Evolutionary conservation across 2,797 vertebrate genomes (phyloP).

Genomic region (Masticophis lateralis): DNA sequence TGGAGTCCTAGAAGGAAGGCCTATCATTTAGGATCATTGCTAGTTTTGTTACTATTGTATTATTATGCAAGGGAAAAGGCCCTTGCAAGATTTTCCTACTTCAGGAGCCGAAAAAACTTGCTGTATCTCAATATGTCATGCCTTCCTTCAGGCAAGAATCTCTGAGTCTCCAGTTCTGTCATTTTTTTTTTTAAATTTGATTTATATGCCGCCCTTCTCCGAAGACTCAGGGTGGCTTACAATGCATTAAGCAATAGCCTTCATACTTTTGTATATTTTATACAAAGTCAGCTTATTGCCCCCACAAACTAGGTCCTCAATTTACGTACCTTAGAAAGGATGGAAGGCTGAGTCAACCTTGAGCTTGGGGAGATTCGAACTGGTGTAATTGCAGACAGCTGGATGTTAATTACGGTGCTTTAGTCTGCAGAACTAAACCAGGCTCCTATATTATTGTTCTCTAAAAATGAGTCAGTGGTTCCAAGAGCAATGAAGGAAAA

Average conservation of each 20-base stretch:
- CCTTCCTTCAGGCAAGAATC: not conserved
- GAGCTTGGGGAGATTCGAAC: too few relatives aligned
- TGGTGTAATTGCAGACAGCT: too few relatives aligned
- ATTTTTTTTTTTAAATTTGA: not conserved
- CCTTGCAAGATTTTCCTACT: not conserved
- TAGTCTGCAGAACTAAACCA: too few relatives aligned
- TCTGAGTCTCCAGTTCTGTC: not conserved
- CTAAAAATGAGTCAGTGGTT: not conserved
- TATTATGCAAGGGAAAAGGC: not conserved
- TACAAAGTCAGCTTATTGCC: too few relatives aligned
- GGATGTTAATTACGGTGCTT: too few relatives aligned
- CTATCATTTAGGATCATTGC: not conserved
- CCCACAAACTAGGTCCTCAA: too few relatives aligned
- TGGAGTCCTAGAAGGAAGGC: not conserved
- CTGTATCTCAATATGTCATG: not conserved
- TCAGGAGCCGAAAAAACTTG: not conserved
- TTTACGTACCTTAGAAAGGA: too few relatives aligned
- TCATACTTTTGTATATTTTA: too few relatives aligned
- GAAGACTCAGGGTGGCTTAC: too few relatives aligned
- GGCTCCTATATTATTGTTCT: not conserved
- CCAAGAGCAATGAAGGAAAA: not conserved
- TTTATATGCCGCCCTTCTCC: too few relatives aligned
- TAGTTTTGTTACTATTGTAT: not conserved
- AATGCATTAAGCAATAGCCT: too few relatives aligned
- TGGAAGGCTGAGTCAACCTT: too few relatives aligned